These are phyloP conservation scores for Formica selysi DNA, from an alignment of 1,140 invertebrate species.

Conservation along the genomic window DNA sequence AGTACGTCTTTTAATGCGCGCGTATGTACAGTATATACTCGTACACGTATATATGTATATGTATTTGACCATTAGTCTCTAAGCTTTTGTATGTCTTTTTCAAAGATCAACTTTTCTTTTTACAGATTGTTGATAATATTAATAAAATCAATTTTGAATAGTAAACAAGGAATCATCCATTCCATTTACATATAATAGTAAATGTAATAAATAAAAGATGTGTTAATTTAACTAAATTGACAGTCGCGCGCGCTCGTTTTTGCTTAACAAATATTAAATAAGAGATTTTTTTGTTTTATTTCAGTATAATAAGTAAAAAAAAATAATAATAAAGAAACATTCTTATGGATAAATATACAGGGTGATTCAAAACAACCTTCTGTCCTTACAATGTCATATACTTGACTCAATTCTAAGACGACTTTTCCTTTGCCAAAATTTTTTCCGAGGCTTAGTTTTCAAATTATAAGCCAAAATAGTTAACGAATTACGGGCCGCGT, in stretches of 20 bases:
- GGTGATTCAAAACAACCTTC: no score
- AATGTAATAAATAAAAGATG: not conserved
- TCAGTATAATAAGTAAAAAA: not conserved
- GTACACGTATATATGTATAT: not conserved
- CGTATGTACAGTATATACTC: not conserved
- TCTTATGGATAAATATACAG: not conserved
- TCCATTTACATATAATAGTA: not conserved
- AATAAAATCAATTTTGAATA: not conserved
- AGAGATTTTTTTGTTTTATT: not conserved
- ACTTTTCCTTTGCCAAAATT: no score
- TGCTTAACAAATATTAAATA: not conserved
- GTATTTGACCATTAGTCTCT: constrained; percentile 31
- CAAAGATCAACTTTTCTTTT: not conserved
- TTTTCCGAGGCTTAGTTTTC: no score
- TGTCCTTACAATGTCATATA: no score
- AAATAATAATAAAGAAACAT: not conserved
- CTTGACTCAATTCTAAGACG: no score
- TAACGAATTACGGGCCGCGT: no score
- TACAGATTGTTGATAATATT: not conserved
- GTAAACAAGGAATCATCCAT: not conserved
- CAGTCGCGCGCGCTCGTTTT: not conserved
- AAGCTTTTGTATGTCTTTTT: constrained; percentile 13
- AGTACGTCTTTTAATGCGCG: constrained; percentile 7
- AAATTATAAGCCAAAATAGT: no score
- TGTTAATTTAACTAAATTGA: not conserved